Conservation (phyloP, 1,140 invertebrate genomes). For the Lucilia cuprina region DNA sequence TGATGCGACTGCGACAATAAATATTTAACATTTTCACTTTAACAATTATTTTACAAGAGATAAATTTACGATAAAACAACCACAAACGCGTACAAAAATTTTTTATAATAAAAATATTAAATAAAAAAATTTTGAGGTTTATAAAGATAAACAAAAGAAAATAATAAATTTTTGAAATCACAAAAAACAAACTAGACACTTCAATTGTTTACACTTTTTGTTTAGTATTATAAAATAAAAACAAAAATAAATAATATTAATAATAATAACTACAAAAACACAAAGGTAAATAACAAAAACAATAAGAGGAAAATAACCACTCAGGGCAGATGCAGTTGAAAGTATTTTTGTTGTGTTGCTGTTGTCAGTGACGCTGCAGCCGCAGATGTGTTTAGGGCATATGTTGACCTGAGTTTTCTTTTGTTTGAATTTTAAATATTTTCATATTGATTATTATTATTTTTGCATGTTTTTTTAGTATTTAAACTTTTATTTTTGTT, state of each 20-base stretch:
- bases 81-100: no score
- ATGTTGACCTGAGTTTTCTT: background rate
- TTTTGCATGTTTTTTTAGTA: background rate
- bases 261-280: background rate
- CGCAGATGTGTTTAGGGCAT: background rate
- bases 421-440: background rate
- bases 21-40: conserved; percentile 21
- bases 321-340: background rate
- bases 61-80: background rate
- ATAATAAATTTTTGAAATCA: background rate
- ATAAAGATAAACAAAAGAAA: background rate
- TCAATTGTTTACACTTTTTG: background rate
- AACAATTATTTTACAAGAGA: background rate
- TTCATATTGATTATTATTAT: background rate
- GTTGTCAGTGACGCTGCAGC: background rate
- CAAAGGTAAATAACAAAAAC: background rate
- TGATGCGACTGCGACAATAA: background rate
- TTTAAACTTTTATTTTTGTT: no score
- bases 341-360: background rate
- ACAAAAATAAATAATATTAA: background rate
- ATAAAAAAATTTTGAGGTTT: background rate
- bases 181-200: background rate
- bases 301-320: background rate
- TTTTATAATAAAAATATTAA: background rate
- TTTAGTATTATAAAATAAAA: background rate